Percentiles rank a stretch among this genome's conserved stretches.
Evolutionary conservation across 2,797 vertebrate genomes (phyloP).

Genomic region (Notolabrus celidotus): DNA sequence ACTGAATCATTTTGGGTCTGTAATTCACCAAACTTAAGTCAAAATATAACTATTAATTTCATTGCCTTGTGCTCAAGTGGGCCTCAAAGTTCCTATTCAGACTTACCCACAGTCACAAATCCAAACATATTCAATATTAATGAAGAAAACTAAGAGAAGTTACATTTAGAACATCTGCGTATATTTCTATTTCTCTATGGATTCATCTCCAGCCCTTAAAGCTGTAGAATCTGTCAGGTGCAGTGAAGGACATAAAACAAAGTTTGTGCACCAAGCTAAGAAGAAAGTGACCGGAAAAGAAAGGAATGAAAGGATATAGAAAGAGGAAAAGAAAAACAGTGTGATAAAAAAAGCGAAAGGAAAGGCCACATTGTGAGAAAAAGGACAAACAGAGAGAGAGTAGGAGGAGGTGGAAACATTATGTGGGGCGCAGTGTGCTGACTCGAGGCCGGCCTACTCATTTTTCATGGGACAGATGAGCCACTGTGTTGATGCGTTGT

Average conservation of each 20-base stretch:
- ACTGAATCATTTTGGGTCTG: neutral
- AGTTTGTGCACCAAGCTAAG: slow-evolving; percentile 13
- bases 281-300: slow-evolving; percentile 30
- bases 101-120: neutral
- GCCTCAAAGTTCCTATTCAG: slow-evolving; percentile 7
- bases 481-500: slow-evolving; percentile 67
- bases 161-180: too few relatives aligned
- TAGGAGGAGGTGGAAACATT: slow-evolving; percentile 61
- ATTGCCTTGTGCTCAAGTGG: neutral
- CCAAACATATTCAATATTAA: slow-evolving; percentile 13
- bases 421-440: slow-evolving; percentile 56
- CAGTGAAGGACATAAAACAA: neutral
- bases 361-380: slow-evolving; percentile 61
- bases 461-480: slow-evolving; percentile 84
- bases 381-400: slow-evolving; percentile 52
- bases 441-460: slow-evolving; percentile 66
- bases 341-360: slow-evolving; percentile 33
- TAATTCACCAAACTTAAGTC: neutral
- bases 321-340: slow-evolving; percentile 20
- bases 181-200: neutral
- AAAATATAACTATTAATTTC: neutral
- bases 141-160: neutral
- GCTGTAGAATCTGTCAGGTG: slow-evolving; percentile 15
- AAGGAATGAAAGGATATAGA: slow-evolving; percentile 8
- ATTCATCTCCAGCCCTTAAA: neutral